Base-by-base conservation (phyloP, 1,140 invertebrate genomes). In the Theocolax elegans region DNA sequence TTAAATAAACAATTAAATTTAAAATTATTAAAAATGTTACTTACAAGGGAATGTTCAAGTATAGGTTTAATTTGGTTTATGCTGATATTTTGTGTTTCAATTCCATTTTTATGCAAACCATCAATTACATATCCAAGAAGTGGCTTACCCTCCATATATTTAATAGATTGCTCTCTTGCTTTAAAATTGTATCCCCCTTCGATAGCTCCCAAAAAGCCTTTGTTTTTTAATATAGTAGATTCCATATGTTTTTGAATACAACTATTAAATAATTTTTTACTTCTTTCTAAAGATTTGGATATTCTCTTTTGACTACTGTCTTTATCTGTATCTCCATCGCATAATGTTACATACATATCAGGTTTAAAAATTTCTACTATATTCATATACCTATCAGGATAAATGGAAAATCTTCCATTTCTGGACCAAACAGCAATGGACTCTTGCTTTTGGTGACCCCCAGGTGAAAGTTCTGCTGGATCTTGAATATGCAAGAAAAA, bases 241-340 rank as follows among this genome's bases (percentile, higher is more conserved):
- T 82, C 79, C 40, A 84, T 83, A 76, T 90, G 89, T 48, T 84
- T 82, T 62, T 87, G 77, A 21, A 91, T 83, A 83, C 92, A 93
- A 56, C 86, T 80, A 56, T 90, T 82, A 72, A 91, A 85, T 71
- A 92, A 87, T 53, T 75, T 77, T 54, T 81, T 81, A 35, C 89
- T 91, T 68, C 89, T 88, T 19, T 89, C 85, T 1, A 92, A 85
- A 17, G 92, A 84, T 79, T 95, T 94, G 1, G 75, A 76, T 19
- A 91, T 76, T 70, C 94, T 86, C 81, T 95, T 95, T 42, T 88
- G 87, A 0, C 89, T 83, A 74, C 91, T 91, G 19, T 87, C 81
- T 4, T 83, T 75, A 77, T 92, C 89, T 27, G 92, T 95, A 75
- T 94, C 92, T n/a, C 92, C 90, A 88, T 96, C 94, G 80, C 90